Base-by-base conservation (phyloP, 2,797 vertebrate species). In the Mormyrops attenuatus region DNA sequence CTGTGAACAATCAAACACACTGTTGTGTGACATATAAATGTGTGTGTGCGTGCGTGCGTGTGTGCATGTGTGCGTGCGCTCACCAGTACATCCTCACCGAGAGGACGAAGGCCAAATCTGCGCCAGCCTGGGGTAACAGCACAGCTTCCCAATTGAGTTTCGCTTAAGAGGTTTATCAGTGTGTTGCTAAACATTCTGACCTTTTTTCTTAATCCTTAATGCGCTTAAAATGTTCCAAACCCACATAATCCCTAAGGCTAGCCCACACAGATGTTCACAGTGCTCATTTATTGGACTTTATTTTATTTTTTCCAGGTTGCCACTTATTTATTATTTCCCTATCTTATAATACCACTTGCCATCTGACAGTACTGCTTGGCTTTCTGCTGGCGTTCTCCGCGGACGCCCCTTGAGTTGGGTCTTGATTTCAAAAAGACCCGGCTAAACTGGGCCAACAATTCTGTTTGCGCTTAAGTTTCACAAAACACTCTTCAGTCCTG, bases 141-240 rank as follows among this genome's bases (percentile, higher is more conserved):
- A 93, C 94, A 95, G 94, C 95, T 93, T 95, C 95, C 95, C 95
- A 94, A 94, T 94, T 95, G 96, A 94, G 95, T 96, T 95, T 96
- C 93, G 91, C 95, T 96, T 96, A 96, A 96, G 95, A 96, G 95
- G 95, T 96, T 96, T 96, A 96, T 95, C 94, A 93, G 95, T 96
- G 94, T 96, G 96, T 95, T 96, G 94, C 95, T 96, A 96, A 96
- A 96, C 95, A 96, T 96, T 95, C 95, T 96, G 96, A 96, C 96
- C 96, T 96, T 96, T 96, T 96, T 96, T 96, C 47, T 85, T 85
- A 96, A 96, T 96, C 95, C 93, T 95, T 96, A 96, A 96, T 96
- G 95, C 95, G 95, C 95, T 96, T 96, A 96, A 96, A 96, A 96
- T 96, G 95, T 96, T 95, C 94, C 95, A 95, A 95, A 95, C 94